Conservation (phyloP, 1,140 invertebrate species). For the Zaprionus africanus region DNA sequence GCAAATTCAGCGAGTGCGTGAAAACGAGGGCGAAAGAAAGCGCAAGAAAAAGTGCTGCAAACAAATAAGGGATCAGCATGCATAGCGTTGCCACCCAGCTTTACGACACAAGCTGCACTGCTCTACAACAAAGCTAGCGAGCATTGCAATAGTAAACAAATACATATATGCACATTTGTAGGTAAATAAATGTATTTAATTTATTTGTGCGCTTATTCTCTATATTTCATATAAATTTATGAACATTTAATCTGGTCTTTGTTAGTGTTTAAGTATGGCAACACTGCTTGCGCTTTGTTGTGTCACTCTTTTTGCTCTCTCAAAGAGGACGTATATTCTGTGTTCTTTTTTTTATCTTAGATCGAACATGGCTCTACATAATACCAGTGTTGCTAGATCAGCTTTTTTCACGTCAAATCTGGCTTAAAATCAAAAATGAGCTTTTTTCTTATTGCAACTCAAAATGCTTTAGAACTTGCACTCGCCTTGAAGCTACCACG, state of each 20-base stretch:
- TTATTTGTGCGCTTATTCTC: not conserved
- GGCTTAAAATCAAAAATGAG: no score
- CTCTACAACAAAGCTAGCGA: not conserved
- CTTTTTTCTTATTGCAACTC: no score
- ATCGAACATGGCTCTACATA: no score
- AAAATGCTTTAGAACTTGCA: no score
- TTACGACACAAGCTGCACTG: not conserved
- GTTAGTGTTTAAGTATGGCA: not conserved
- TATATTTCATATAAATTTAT: not conserved
- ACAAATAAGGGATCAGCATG: slow-evolving; percentile 58
- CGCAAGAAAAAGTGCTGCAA: not conserved
- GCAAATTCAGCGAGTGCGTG: slow-evolving; percentile 49
- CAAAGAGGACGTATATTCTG: no score
- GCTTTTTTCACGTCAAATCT: no score
- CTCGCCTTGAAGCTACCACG: not conserved
- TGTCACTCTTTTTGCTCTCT: not conserved
- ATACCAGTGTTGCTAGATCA: no score
- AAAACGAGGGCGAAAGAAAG: slow-evolving; percentile 19
- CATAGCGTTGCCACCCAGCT: not conserved
- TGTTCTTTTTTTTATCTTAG: no score
- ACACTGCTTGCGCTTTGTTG: not conserved
- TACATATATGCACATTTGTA: not conserved
- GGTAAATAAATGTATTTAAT: not conserved
- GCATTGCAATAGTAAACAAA: not conserved
- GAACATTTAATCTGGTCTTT: not conserved